Conservation (phyloP, 2,797 vertebrate species). For the Hydrolagus colliei region DNA sequence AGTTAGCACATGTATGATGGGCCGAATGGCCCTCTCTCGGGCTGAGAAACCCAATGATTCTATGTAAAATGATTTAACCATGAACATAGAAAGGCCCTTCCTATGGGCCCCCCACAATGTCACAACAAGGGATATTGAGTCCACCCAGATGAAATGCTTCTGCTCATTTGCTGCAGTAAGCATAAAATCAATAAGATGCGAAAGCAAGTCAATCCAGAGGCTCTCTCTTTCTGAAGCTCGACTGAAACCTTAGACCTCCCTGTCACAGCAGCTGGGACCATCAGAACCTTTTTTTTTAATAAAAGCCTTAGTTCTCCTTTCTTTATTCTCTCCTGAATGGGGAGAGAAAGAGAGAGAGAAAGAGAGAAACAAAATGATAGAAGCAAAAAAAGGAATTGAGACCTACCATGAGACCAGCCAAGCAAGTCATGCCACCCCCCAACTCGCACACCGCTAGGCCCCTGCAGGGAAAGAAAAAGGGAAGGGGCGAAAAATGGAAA, state of each 20-base stretch:
- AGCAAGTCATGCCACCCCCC: slow-evolving; percentile 98
- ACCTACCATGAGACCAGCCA: slow-evolving; percentile 98
- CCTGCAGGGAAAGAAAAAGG: slow-evolving; percentile 64
- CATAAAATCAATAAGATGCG: slow-evolving; percentile 83
- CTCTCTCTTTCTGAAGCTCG: slow-evolving; percentile 70
- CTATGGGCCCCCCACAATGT: slow-evolving; percentile 78
- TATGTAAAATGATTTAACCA: slow-evolving; percentile 46
- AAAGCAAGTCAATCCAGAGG: slow-evolving; percentile 85
- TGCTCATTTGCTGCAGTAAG: slow-evolving; percentile 71
- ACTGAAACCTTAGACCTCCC: slow-evolving; percentile 65
- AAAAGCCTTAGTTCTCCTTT: slow-evolving; percentile 37
- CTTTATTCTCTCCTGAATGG: slow-evolving; percentile 22
- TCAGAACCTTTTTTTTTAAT: slow-evolving; percentile 64
- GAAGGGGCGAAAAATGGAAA: slow-evolving; percentile 54
- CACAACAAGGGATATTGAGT: slow-evolving; percentile 95
- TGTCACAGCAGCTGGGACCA: slow-evolving; percentile 68
- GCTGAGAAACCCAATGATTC: no score
- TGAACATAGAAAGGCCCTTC: slow-evolving; percentile 67
- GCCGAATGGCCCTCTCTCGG: no score
- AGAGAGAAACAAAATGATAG: not conserved
- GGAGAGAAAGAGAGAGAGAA: not conserved
- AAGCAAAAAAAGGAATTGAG: slow-evolving; percentile 29
- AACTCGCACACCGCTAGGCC: slow-evolving; percentile 95
- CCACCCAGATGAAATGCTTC: slow-evolving; percentile 76
- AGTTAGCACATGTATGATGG: no score